Evolutionary conservation across 2,888 invertebrate genomes (phyloP), one percentile per base, ranked within the genome.

Genomic region (Rhingia rostrata): DNA sequence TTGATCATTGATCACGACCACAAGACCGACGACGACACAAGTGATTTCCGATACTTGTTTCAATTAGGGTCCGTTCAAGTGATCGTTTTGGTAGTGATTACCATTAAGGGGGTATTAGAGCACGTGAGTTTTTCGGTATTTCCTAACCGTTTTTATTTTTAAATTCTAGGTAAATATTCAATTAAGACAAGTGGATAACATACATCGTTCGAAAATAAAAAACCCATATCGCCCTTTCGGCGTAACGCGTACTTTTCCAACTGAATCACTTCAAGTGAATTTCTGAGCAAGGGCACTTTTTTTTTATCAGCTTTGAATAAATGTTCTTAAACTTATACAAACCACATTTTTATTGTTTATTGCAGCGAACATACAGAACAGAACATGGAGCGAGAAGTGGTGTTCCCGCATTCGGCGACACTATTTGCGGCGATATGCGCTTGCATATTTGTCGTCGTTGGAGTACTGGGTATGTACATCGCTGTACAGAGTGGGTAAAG

Each of bases 391-490:
- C 45, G 58, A 45, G 87, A 88, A 77, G 88, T 89, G 63, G 89
- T 91, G 67, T 96, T 95, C 90, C 95, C 96, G 22, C 93, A 94
- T 87, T 94, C 94, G 86, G 95, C 95, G 56, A 96, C 96, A 39
- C 93, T 96, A 87, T 92, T 95, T 88, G 97, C 96, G 14, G 96
- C 96, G 35, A 93, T 93, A 73, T 96, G 96, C 90, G 96, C 97
- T 43, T 94, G 96, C 88, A 90, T 96, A 70, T 97, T 97, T 92
- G 95, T 95, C 89, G 91, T 95, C 72, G 92, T 97, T 53, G 97
- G 97, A 81, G 94, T 96, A 80, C 92, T 95, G 79, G 97, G 97
- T 97, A 92, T 93, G 93, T 91, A 49, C 53, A 14, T 30, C 10
- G 51, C 37, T 12, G 41, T 35, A 35, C 37, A 63, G 33, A 12